Evolutionary conservation across 2,797 vertebrate species (phyloP).

Genomic region (Myoxocephalus aenaeus): DNA sequence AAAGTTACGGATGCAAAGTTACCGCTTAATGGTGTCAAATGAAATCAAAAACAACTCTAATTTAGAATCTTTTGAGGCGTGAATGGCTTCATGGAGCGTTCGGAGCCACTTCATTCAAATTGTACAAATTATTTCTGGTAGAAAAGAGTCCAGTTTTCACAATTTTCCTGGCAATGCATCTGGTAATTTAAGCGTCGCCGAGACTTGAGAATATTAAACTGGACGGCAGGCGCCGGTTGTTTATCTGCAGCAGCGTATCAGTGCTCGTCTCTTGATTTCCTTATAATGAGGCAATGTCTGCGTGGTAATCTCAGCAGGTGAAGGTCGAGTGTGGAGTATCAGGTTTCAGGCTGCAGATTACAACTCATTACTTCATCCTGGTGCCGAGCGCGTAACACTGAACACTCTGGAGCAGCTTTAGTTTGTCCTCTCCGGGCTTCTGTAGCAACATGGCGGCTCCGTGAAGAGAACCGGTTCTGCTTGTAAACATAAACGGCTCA

Average conservation of each 20-base stretch:
- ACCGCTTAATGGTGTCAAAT: slow-evolving; percentile 47
- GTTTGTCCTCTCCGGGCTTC: too few relatives aligned
- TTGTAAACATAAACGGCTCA: too few relatives aligned
- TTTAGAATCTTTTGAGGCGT: slow-evolving; percentile 70
- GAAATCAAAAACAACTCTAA: slow-evolving; percentile 63
- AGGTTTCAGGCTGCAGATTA: too few relatives aligned
- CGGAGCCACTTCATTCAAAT: slow-evolving; percentile 80
- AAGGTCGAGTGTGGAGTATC: not conserved
- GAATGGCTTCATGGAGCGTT: slow-evolving; percentile 66
- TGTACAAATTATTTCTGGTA: slow-evolving; percentile 67
- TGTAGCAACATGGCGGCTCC: too few relatives aligned
- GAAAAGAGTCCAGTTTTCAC: slow-evolving; percentile 51
- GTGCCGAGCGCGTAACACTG: too few relatives aligned
- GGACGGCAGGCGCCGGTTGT: not conserved
- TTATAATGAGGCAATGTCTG: slow-evolving; percentile 5
- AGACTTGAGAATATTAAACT: slow-evolving; percentile 10
- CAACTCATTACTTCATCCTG: too few relatives aligned
- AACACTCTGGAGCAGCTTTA: too few relatives aligned
- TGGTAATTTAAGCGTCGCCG: slow-evolving; percentile 31
- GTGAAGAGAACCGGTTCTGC: too few relatives aligned
- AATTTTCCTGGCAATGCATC: slow-evolving; percentile 37
- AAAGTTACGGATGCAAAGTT: slow-evolving; percentile 44
- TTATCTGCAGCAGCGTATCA: slow-evolving; percentile 1
- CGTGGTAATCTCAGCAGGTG: not conserved
- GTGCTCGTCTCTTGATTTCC: slow-evolving; percentile 4